A percentile compares a stretch with the other conserved stretches of the same genome.
These are phyloP conservation scores for Bostrychus sinensis DNA, from an alignment of 2,113 vertebrate species.

Conservation along the genomic window DNA sequence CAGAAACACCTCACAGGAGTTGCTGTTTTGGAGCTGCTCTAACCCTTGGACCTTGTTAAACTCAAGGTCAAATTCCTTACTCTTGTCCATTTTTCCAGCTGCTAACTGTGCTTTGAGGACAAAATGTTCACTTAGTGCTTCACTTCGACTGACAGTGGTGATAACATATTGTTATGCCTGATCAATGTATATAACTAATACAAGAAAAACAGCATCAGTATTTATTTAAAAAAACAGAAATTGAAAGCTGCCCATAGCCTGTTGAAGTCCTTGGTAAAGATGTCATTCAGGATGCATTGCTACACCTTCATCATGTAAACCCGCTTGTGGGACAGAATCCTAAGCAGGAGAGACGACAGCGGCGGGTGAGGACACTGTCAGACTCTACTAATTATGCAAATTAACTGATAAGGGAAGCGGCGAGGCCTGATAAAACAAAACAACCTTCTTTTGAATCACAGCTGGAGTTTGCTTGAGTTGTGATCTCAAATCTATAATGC, in stretches of 20 bases:
- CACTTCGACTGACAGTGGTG: not conserved
- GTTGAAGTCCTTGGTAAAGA: not conserved
- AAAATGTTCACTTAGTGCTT: no score
- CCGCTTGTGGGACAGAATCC: constrained; percentile 36
- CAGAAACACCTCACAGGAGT: no score
- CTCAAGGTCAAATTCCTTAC: no score
- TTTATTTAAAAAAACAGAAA: not conserved
- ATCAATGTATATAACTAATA: not conserved
- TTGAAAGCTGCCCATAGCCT: not conserved
- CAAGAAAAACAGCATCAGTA: no score
- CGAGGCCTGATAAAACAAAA: constrained; percentile 71
- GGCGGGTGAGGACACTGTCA: constrained; percentile 46
- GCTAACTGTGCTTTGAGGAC: no score
- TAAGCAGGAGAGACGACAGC: constrained; percentile 40
- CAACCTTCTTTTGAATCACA: constrained; percentile 54
- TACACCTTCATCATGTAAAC: constrained; percentile 7
- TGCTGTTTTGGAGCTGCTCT: no score
- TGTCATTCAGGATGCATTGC: not conserved
- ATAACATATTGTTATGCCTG: not conserved
- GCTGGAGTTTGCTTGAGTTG: constrained; percentile 49
- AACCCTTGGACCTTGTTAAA: no score
- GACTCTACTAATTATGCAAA: constrained; percentile 73
- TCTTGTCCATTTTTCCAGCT: no score
- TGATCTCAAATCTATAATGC: constrained; percentile 69
- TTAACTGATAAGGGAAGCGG: constrained; percentile 66